Percentiles rank a stretch among this genome's conserved stretches.
phyloP scores from a whole-genome alignment of 2,113 vertebrate genomes.

The Corydoras sp. region DNA sequence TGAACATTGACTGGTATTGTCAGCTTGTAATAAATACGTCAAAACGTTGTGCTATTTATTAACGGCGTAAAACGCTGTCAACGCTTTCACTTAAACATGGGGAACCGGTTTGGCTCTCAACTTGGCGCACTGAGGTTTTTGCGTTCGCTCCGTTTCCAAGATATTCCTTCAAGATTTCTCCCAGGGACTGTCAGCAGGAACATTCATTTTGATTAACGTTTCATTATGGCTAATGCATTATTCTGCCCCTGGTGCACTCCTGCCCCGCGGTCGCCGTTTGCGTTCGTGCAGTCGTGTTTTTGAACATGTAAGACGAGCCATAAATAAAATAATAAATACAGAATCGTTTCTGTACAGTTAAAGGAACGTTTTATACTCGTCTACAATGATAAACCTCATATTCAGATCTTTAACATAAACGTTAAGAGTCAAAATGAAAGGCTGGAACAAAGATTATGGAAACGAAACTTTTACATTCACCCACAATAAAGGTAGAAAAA shows the following conservation, averaged over 20 bases:
- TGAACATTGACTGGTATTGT: constrained; percentile 10
- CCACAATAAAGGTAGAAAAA: no score
- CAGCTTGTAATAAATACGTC: constrained; percentile 27
- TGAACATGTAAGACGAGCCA: no score
- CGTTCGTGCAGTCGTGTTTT: background rate
- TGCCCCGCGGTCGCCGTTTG: background rate
- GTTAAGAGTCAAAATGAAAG: no score
- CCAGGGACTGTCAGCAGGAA: constrained; percentile 20
- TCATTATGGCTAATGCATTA: constrained; percentile 1
- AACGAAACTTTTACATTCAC: no score
- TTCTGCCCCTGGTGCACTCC: constrained; percentile 1
- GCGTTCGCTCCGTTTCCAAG: constrained; percentile 15
- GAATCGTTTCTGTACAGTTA: no score
- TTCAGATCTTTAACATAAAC: no score
- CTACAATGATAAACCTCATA: no score
- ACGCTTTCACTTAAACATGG: constrained; percentile 15
- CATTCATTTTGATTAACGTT: constrained; percentile 13
- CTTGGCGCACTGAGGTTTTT: constrained; percentile 7
- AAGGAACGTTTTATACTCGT: no score
- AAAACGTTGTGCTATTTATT: constrained; percentile 22
- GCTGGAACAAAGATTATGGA: no score
- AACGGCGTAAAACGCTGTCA: constrained; percentile 26
- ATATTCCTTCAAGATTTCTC: constrained; percentile 1
- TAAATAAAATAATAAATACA: no score
- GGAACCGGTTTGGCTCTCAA: constrained; percentile 17